Conservation (phyloP, 2,113 vertebrate genomes). For the Ailuropoda melanoleuca region DNA sequence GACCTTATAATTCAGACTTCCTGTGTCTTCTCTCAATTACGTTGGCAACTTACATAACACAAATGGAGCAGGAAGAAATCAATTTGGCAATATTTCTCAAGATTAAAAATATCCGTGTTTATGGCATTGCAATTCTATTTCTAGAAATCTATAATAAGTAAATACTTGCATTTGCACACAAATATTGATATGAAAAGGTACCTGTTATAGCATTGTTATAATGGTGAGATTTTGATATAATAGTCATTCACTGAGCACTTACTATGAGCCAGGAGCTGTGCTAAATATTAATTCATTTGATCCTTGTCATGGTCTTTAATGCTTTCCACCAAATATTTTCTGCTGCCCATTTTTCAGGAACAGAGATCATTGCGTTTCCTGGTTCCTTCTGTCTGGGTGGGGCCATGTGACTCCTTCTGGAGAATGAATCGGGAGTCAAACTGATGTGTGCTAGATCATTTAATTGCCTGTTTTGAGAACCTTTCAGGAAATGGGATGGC, state of each 20-base stretch:
- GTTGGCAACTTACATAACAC: neutral
- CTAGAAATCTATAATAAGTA: neutral
- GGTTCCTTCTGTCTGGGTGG: neutral
- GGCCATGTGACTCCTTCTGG: neutral
- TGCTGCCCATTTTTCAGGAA: neutral
- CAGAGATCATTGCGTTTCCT: neutral
- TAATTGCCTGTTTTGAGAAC: neutral
- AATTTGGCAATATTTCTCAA: neutral
- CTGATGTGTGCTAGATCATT: neutral
- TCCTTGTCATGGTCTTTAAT: neutral
- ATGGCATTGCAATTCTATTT: neutral
- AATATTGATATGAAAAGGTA: neutral
- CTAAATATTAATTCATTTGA: slow-evolving; percentile 1
- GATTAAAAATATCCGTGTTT: neutral
- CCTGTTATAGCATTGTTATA: neutral
- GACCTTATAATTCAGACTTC: neutral
- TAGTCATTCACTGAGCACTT: neutral
- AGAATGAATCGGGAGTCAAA: neutral
- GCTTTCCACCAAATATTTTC: neutral
- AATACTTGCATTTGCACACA: neutral
- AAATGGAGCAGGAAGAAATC: neutral
- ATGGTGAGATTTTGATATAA: neutral
- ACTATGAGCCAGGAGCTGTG: neutral
- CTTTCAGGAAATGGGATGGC: neutral
- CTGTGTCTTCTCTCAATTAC: neutral